A percentile compares a stretch with the other conserved stretches of the same genome.
Conservation (phyloP, 2,888 invertebrate species). For the Lacanobia oleracea region DNA sequence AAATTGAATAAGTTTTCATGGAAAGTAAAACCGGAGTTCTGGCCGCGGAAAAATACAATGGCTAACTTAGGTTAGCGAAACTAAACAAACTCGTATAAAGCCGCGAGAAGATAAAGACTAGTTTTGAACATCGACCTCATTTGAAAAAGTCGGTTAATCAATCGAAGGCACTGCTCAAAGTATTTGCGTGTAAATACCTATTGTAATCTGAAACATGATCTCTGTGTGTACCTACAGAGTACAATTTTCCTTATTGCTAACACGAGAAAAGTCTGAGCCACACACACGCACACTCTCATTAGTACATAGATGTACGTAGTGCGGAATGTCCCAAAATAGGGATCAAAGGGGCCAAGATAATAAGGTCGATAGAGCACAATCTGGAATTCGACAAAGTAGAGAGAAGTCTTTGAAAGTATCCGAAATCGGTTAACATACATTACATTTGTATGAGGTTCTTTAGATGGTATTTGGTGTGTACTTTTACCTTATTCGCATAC, state of each 20-base stretch:
- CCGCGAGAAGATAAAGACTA: neutral
- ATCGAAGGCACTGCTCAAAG: neutral
- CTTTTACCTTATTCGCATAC: slow-evolving; percentile 3
- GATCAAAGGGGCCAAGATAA: slow-evolving; percentile 52
- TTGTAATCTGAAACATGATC: slow-evolving; percentile 23
- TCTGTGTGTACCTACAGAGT: neutral
- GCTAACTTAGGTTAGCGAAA: neutral
- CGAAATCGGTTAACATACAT: slow-evolving; percentile 49
- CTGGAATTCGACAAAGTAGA: slow-evolving; percentile 28
- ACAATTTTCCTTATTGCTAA: slow-evolving; percentile 19
- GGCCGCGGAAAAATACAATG: neutral
- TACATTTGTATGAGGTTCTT: slow-evolving; percentile 37
- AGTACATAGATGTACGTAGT: slow-evolving; percentile 22
- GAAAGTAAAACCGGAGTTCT: slow-evolving; percentile 3
- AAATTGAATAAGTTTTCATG: slow-evolving; percentile 38
- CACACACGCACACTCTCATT: slow-evolving; percentile 30
- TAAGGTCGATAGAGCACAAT: slow-evolving; percentile 45
- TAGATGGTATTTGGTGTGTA: slow-evolving; percentile 13
- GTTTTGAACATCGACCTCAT: neutral
- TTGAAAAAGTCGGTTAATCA: too few species aligned
- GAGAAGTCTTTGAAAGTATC: slow-evolving; percentile 53
- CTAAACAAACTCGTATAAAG: neutral
- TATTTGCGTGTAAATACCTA: slow-evolving; percentile 12
- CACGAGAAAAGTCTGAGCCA: slow-evolving; percentile 4
- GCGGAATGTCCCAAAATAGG: slow-evolving; percentile 30